A percentile compares a stretch with the other conserved stretches of the same genome.
These are phyloP conservation scores for Neotoma lepida DNA, from an alignment of 2,113 vertebrate genomes.

Conservation along the genomic window DNA sequence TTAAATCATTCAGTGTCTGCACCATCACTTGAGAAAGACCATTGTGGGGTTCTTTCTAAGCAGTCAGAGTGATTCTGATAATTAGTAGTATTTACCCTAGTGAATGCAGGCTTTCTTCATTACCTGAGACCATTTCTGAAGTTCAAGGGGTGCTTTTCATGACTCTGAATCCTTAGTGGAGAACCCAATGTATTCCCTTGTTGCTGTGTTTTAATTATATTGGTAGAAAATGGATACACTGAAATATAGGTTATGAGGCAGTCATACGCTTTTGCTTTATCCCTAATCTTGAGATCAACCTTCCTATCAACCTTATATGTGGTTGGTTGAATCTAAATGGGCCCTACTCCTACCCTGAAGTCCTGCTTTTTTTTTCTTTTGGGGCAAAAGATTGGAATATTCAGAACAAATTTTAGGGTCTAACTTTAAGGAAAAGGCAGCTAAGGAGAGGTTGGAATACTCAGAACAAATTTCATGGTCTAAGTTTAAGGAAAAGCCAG, in stretches of 20 bases:
- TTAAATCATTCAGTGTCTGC: too few species aligned
- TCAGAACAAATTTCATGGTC: neutral
- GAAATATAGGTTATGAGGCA: neutral
- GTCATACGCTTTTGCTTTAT: neutral
- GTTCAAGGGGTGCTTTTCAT: neutral
- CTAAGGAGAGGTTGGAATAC: neutral
- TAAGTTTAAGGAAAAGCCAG: neutral
- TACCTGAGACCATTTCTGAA: neutral
- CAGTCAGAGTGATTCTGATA: too few species aligned
- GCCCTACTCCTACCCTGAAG: neutral
- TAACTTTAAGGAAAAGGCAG: neutral
- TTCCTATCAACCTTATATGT: neutral
- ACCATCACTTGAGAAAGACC: neutral
- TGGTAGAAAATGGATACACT: neutral
- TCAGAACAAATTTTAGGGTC: neutral
- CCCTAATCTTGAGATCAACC: neutral
- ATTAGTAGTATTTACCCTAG: too few species aligned
- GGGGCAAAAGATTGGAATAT: neutral
- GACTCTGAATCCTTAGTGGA: neutral
- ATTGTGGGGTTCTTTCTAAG: too few species aligned
- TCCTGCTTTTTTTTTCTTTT: neutral
- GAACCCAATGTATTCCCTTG: neutral
- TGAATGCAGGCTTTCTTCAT: neutral
- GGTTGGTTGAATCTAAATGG: neutral
- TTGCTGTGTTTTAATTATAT: neutral